Evolutionary conservation across 1,140 invertebrate species (phyloP).

Genomic region (Scaptomyza graminum): DNA sequence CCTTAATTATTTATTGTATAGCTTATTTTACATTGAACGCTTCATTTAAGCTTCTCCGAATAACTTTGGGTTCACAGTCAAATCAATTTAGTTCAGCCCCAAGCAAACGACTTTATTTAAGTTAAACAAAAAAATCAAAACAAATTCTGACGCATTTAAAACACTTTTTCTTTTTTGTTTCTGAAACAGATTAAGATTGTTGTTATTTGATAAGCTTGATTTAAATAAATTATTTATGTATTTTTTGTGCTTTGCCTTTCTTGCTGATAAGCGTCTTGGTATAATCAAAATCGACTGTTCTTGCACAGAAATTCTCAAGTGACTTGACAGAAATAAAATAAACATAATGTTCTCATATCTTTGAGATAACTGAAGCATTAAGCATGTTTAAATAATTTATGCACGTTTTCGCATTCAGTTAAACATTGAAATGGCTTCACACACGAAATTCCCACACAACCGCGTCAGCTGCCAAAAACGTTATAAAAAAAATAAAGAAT

Average conservation of each 20-base stretch:
- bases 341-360: slow-evolving; percentile 33
- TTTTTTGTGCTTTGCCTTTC: slow-evolving; percentile 35
- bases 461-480: slow-evolving; percentile 70
- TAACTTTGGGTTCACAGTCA: neutral
- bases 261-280: slow-evolving; percentile 36
- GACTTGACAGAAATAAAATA: neutral
- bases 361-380: slow-evolving; percentile 27
- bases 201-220: slow-evolving; percentile 53
- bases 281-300: slow-evolving; percentile 3
- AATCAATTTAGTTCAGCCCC: neutral
- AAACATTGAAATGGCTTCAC: slow-evolving; percentile 42
- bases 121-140: slow-evolving; percentile 14
- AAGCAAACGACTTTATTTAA: too few relatives aligned
- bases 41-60: neutral
- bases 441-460: slow-evolving; percentile 36
- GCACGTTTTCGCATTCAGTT: slow-evolving; percentile 2
- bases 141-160: slow-evolving; percentile 61
- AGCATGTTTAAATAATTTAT: neutral
- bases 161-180: slow-evolving; percentile 7
- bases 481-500: slow-evolving; percentile 48
- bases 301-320: neutral
- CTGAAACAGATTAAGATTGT: slow-evolving; percentile 18
- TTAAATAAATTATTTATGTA: slow-evolving; percentile 58
- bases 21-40: neutral
- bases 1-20: neutral